Evolutionary conservation across 1,140 invertebrate genomes (phyloP), one percentile per base, ranked within the genome.

Genomic region (Pseudomyrmex concolor): DNA sequence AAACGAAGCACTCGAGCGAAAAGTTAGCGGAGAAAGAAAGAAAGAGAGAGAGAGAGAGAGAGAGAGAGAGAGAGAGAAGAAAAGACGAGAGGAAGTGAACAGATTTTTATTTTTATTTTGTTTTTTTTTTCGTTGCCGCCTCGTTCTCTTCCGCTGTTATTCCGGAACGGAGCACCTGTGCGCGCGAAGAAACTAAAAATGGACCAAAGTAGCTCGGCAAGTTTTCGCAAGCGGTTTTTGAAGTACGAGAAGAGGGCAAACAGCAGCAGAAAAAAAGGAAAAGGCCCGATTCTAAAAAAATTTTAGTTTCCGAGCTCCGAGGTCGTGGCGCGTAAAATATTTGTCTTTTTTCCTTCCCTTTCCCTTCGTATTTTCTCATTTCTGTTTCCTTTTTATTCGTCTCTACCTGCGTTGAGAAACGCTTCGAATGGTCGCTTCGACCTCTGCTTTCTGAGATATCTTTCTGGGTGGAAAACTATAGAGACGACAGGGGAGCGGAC

Each of bases 181-280:
- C 54, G 66, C 76, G 66, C 76, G 64, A 57, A 12, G 66, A 71
- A 70, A 71, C 66, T 80, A 48, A 80, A 80, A 80, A 80, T 71
- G 43, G 34, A 48, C 76, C 34, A 80, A 50, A 60, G 51, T 43
- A 60, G 66, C 66, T 71, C 13, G 76, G 9, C 76, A 48, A 80
- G 76, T 70, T 80, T 70, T 70, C 54, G 66, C 66, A 19, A 34
- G 48, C 12, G 43, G 17, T 62, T 34, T 34, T 70, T 43, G n/a
- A 71, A 59, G 59, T 25, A 34, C 34, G 34, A n/a, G 51, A 57
- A 34, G 34, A 7, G 34, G n/a, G 64, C 54, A 78, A 59, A 59
- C 17, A 48, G 13, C 13, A 17, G 51, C 12, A 50, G 43, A 80
- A 50, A 54, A 64, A 48, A n/a, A 19, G 57, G 54, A 1, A 7